Conservation (phyloP, 1,140 invertebrate species). For the Melanaphis sacchari region DNA sequence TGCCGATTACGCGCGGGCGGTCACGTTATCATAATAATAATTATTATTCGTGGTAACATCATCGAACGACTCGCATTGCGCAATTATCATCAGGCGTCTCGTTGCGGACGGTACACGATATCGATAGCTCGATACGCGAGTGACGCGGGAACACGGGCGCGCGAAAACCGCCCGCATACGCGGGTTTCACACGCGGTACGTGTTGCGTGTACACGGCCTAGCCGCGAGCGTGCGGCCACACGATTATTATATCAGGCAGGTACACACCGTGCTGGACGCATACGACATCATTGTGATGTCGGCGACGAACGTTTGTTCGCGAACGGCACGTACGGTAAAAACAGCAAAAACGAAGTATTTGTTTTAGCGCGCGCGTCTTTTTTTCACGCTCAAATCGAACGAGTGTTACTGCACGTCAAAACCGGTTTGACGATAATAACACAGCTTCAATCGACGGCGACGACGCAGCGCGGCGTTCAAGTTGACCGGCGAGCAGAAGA, state of each 20-base stretch:
- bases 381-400: constrained; percentile 8
- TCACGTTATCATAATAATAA: neutral
- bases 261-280: neutral
- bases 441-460: neutral
- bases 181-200: neutral
- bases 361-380: neutral
- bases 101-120: no score
- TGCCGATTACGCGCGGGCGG: neutral
- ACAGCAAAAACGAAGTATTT: neutral
- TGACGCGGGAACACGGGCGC: no score
- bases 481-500: neutral
- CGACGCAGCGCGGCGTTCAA: neutral
- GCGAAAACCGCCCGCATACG: neutral
- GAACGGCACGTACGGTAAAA: neutral
- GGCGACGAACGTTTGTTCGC: neutral
- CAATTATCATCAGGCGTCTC: neutral
- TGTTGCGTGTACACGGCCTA: no score
- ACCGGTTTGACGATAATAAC: constrained; percentile 8
- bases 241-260: no score
- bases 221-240: no score
- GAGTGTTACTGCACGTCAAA: neutral
- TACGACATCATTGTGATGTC: neutral
- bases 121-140: no score
- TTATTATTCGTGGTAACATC: no score
- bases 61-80: neutral